A percentile compares a stretch with the other conserved stretches of the same genome.
Conservation (phyloP, 1,140 invertebrate genomes). For the Caenorhabditis remanei region DNA sequence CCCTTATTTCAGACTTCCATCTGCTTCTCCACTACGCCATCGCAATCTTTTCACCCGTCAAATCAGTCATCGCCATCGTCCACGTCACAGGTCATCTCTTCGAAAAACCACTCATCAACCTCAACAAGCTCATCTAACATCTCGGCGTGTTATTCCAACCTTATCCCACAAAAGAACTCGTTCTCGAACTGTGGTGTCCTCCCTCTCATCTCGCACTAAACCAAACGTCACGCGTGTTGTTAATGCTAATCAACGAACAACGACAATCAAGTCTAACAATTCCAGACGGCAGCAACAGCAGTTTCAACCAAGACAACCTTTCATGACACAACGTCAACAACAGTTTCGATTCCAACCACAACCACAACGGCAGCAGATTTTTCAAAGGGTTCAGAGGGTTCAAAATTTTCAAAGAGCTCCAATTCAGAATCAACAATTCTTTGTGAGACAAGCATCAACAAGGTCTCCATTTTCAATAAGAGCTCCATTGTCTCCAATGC, state of each 20-base stretch:
- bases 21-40: constrained; percentile 15
- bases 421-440: background rate
- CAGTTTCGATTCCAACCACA: constrained; percentile 25
- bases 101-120: constrained; percentile 16
- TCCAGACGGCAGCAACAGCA: constrained; percentile 26
- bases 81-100: constrained; percentile 21
- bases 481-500: constrained; percentile 35
- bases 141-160: constrained; percentile 3
- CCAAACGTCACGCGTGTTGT: background rate
- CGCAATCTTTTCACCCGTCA: constrained; percentile 45
- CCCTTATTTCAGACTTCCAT: constrained; percentile 39
- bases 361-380: background rate
- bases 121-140: background rate
- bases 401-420: background rate
- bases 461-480: constrained; percentile 9
- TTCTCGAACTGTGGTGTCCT: background rate
- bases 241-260: constrained; percentile 50
- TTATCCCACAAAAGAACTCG: constrained; percentile 24
- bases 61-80: constrained; percentile 41
- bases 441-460: constrained; percentile 1
- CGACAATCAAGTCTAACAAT: constrained; percentile 44
- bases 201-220: constrained; percentile 14
- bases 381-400: background rate
- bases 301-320: background rate
- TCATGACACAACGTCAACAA: constrained; percentile 10